A percentile compares a stretch with the other conserved stretches of the same genome.
Evolutionary conservation across 1,140 invertebrate genomes (phyloP).

Genomic region (Paralvinella palmiformis): DNA sequence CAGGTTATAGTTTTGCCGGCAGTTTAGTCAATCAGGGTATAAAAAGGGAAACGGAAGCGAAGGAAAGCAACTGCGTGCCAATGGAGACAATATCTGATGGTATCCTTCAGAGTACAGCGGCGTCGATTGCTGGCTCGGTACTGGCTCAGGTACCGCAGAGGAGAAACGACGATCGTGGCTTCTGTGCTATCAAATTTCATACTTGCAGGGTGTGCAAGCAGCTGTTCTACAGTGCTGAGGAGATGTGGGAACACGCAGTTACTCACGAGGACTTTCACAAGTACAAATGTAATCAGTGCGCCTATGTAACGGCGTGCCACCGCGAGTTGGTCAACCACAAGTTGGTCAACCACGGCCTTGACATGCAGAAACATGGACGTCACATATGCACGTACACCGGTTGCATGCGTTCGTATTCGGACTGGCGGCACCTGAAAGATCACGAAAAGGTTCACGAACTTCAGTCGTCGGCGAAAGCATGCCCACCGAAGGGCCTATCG

Average conservation of each 20-base stretch:
- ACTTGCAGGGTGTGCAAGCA: conserved; percentile 4
- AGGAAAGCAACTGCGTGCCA: too few species aligned
- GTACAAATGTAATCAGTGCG: neutral
- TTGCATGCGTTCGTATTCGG: neutral
- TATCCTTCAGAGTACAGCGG: too few species aligned
- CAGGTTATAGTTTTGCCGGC: too few species aligned
- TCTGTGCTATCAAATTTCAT: conserved; percentile 10
- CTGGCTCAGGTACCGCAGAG: too few species aligned
- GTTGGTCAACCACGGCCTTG: neutral
- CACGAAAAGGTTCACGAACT: neutral
- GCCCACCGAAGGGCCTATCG: neutral
- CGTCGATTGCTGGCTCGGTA: too few species aligned
- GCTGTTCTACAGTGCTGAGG: conserved; percentile 5
- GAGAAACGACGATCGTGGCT: neutral
- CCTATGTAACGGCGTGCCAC: neutral
- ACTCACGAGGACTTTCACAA: conserved; percentile 4
- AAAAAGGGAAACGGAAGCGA: too few species aligned
- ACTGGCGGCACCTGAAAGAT: neutral
- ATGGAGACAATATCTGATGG: too few species aligned
- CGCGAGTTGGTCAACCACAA: neutral
- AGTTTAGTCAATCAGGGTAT: too few species aligned
- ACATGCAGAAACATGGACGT: neutral
- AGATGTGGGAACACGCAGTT: conserved; percentile 5
- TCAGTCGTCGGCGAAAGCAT: neutral
- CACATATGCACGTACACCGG: neutral